Conservation (phyloP, 2,113 vertebrate species). For the Lepus americanus region DNA sequence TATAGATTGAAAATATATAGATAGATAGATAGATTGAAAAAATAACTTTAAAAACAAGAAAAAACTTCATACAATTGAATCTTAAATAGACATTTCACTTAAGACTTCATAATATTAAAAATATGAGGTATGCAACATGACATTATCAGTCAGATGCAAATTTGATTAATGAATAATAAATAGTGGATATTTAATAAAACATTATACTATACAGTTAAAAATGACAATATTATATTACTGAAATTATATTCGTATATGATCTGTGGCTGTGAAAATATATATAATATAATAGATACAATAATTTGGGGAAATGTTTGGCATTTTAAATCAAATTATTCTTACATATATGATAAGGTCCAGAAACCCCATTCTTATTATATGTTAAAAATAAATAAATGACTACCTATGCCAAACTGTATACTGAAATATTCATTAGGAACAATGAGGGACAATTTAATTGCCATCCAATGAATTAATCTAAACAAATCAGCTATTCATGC, state of each 20-base stretch:
- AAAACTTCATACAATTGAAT: neutral
- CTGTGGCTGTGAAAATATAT: neutral
- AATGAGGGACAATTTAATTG: neutral
- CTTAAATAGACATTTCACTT: neutral
- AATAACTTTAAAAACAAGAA: neutral
- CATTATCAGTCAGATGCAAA: neutral
- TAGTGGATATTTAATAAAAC: neutral
- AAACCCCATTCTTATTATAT: neutral
- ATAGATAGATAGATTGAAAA: neutral
- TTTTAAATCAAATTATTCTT: neutral
- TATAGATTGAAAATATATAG: neutral
- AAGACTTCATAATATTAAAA: neutral
- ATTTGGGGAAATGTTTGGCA: neutral
- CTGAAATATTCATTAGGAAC: neutral
- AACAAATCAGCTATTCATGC: neutral
- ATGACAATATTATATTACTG: neutral
- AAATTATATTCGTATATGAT: neutral
- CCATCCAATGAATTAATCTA: neutral
- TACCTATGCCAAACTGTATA: neutral
- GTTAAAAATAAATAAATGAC: neutral
- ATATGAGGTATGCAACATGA: neutral
- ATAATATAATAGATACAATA: neutral
- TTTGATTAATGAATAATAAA: neutral
- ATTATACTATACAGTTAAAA: neutral
- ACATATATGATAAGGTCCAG: neutral